Evolutionary conservation across 1,140 invertebrate genomes (phyloP).

Genomic region (Epicauta chinensis): DNA sequence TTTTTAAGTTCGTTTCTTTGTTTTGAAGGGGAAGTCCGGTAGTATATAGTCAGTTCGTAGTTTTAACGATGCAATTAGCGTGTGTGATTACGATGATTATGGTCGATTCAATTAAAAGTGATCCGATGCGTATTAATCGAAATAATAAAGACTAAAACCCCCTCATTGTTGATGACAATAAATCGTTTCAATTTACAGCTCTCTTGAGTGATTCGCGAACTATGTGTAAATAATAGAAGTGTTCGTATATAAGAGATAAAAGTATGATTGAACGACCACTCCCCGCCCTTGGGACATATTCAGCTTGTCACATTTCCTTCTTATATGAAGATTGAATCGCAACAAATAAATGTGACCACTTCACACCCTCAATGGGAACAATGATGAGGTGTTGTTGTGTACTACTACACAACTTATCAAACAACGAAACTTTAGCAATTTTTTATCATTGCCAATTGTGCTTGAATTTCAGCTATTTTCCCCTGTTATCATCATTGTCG

Average conservation of each 20-base stretch:
- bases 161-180: conserved; percentile 9
- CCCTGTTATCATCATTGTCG: background rate
- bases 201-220: conserved; percentile 16
- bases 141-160: conserved; percentile 13
- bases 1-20: conserved; percentile 4
- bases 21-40: too few species aligned
- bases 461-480: conserved; percentile 9
- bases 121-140: conserved; percentile 16
- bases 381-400: conserved; percentile 17
- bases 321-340: conserved; percentile 34
- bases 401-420: conserved; percentile 11
- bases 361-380: conserved; percentile 31
- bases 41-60: conserved; percentile 10
- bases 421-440: background rate
- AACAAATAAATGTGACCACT: conserved; percentile 40
- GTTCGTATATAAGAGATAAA: conserved; percentile 30
- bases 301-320: conserved; percentile 36
- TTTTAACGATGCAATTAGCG: conserved; percentile 14
- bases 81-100: conserved; percentile 12
- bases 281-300: conserved; percentile 37
- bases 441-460: conserved; percentile 13
- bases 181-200: conserved; percentile 19
- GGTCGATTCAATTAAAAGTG: conserved; percentile 11
- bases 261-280: conserved; percentile 36
- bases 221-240: conserved; percentile 19